Evolutionary conservation across 2,888 invertebrate species (phyloP).

Genomic region (Netelia fuscicornis): DNA sequence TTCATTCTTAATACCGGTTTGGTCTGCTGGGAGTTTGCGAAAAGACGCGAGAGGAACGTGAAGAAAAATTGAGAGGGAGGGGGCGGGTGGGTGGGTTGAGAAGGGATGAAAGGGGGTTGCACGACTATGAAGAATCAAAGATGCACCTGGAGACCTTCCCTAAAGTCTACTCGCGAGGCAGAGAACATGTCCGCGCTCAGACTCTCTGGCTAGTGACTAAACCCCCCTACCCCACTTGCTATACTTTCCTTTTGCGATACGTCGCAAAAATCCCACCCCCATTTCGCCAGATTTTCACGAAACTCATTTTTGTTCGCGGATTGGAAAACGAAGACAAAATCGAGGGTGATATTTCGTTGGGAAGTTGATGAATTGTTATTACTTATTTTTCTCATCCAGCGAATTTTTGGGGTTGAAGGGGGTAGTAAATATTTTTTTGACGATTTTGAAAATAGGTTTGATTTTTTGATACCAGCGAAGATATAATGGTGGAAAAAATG

Average conservation of each 20-base stretch:
- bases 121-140: conserved; percentile 56
- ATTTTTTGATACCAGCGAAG: not conserved
- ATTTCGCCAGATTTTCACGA: conserved; percentile 46
- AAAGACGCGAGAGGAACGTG: conserved; percentile 15
- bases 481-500: too few species aligned
- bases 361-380: not conserved
- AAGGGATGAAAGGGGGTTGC: conserved; percentile 7
- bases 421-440: not conserved
- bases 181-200: conserved; percentile 9
- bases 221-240: not conserved
- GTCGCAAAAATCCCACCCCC: not conserved
- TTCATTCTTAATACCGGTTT: conserved; percentile 75
- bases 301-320: not conserved
- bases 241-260: conserved; percentile 15
- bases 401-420: too few species aligned
- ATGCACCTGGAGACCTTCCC: conserved; percentile 65
- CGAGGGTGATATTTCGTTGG: not conserved
- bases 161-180: conserved; percentile 37
- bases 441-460: not conserved
- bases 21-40: conserved; percentile 48
- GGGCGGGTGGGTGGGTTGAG: not conserved
- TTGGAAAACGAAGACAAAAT: not conserved
- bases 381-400: too few species aligned
- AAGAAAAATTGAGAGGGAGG: conserved; percentile 29
- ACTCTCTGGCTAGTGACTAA: not conserved